Evolutionary conservation across 64 coral and sea anemone genomes (phyloP).

Genomic region (Actinia equina): DNA sequence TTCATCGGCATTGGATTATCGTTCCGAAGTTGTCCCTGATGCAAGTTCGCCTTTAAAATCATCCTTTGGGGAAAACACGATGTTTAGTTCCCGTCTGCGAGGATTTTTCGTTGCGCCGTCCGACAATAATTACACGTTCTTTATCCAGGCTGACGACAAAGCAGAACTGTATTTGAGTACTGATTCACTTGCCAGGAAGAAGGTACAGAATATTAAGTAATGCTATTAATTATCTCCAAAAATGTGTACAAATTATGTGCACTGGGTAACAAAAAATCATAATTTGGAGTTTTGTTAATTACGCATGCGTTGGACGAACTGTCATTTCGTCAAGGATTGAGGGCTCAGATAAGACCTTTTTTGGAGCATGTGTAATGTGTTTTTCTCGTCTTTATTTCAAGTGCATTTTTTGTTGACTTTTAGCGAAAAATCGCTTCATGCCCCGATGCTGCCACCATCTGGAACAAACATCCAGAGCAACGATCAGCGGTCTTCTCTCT

Average conservation of each 20-base stretch:
- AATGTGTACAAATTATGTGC: too few relatives aligned
- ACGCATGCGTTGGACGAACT: background rate
- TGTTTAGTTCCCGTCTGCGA: constrained; percentile 51
- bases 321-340: background rate
- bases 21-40: constrained; percentile 37
- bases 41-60: constrained; percentile 31
- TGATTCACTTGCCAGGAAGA: background rate
- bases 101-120: constrained; percentile 67
- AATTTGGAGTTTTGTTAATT: background rate
- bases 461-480: constrained; percentile 45
- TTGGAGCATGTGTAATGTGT: too few relatives aligned
- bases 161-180: constrained; percentile 58
- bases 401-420: background rate
- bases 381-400: too few relatives aligned
- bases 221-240: background rate
- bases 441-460: constrained; percentile 33
- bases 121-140: constrained; percentile 71
- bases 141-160: constrained; percentile 41
- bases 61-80: constrained; percentile 40
- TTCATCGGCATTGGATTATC: constrained; percentile 31
- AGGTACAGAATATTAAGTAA: background rate
- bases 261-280: background rate
- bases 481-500: constrained; percentile 46
- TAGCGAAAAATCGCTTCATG: constrained; percentile 65
- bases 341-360: too few relatives aligned